Conservation (phyloP, 35 echinoderm and acorn worm species). For the Heliocidaris tuberculata region DNA sequence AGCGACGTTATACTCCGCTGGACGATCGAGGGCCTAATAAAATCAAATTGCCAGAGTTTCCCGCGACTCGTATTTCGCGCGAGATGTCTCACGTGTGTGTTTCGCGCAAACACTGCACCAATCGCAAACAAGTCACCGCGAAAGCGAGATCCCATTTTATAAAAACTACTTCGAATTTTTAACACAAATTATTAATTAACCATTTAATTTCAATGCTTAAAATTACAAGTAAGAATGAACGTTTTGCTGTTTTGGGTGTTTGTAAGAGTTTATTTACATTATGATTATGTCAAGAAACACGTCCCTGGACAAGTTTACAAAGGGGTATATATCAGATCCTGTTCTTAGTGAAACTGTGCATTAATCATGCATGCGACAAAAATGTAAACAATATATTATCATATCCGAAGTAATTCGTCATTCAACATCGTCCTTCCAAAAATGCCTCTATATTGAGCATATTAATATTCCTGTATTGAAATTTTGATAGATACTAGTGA, state of each 20-base stretch:
- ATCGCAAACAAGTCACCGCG: conserved; percentile 45
- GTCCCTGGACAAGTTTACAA: not conserved
- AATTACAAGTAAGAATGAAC: not conserved
- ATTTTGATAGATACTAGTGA: too few species aligned
- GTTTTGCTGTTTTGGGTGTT: not conserved
- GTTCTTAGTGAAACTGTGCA: not conserved
- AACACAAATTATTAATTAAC: too few species aligned
- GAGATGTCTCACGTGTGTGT: conserved; percentile 55
- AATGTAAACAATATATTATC: conserved; percentile 14
- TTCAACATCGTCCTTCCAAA: not conserved
- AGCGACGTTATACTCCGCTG: not conserved
- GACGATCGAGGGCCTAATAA: not conserved
- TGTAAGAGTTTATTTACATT: not conserved
- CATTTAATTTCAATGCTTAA: not conserved
- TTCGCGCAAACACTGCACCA: conserved; percentile 37
- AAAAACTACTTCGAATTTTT: not conserved
- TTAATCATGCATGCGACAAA: not conserved
- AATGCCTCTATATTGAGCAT: too few species aligned
- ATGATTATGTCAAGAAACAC: not conserved
- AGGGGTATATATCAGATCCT: not conserved
- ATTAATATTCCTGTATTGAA: too few species aligned
- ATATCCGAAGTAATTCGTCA: not conserved
- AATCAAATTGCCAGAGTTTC: conserved; percentile 30
- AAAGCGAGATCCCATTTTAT: not conserved
- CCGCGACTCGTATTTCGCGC: conserved; percentile 68